Evolutionary conservation across 2,113 vertebrate species (phyloP).

Genomic region (Pteronura brasiliensis): DNA sequence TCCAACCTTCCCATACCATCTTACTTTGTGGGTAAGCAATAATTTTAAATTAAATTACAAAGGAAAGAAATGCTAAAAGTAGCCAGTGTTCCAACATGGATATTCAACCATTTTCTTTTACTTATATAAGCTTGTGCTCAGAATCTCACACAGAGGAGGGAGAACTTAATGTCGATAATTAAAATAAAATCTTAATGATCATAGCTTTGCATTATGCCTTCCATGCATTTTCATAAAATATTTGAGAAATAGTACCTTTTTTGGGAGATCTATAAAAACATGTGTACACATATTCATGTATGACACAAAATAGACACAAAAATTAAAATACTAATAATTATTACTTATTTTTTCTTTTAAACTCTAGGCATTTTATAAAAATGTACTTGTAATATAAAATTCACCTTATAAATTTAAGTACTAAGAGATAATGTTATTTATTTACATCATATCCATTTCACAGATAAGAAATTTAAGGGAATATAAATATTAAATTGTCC

Average conservation of each 20-base stretch:
- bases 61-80: neutral
- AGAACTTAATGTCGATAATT: neutral
- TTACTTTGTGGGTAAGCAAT: neutral
- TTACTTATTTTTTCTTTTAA: neutral
- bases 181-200: neutral
- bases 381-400: neutral
- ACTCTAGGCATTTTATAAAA: neutral
- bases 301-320: neutral
- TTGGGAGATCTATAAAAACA: neutral
- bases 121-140: neutral
- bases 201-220: neutral
- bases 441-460: neutral
- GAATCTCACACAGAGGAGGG: neutral
- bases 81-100: neutral
- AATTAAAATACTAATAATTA: neutral
- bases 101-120: neutral
- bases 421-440: neutral
- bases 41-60: neutral
- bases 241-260: neutral
- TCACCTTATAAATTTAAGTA: neutral
- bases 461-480: neutral
- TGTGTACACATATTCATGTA: neutral
- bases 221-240: neutral
- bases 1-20: neutral
- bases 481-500: neutral